Base-by-base conservation (phyloP, 2,797 vertebrate genomes). In the Catharus ustulatus region DNA sequence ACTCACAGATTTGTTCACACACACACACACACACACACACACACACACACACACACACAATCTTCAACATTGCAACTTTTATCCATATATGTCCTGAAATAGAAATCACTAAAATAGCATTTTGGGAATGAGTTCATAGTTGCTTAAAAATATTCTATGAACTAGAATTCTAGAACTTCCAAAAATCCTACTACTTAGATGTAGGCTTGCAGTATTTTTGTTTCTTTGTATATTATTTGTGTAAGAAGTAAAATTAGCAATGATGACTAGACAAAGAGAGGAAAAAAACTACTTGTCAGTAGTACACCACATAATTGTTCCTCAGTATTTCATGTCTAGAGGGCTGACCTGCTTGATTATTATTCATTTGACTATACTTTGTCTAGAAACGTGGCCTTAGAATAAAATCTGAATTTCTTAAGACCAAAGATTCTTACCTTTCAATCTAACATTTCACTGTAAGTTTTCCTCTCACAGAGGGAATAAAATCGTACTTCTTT, bases 291-390 rank as follows among this genome's bases (percentile, higher is more conserved):
- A 66, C 66, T 94, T 91, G 76, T 92, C 93, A 87, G 38, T 96
- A 75, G 87, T 95, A 95, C 38, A 79, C 27, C 71, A 73, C 78
- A 38, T 96, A 97, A 96, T 96, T 96, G 58, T 87, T 94, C 85
- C 82, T 96, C 90, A 64, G 67, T 96, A 97, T 96, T 97, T 96
- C 93, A 93, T 62, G 83, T 94, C 96, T 87, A 95, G 68, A 94
- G 82, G 87, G 69, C 57, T 90, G 96, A 81, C 87, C 72, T 87
- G 40, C 81, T 89, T 66, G 36, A 59, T 52, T 52, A 80, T 74
- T 75, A 89, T 96, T 96, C 79, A 92, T 97, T 92, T 97, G 94
- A 97, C 97, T 94, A 97, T 84, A 97, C 75, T 97, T 97, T 93
- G 66, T 91, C 69, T 77, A 94, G 75, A 96, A 93, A 94, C 69